Conservation (phyloP, 1,140 invertebrate species). For the Hetaerina americana region DNA sequence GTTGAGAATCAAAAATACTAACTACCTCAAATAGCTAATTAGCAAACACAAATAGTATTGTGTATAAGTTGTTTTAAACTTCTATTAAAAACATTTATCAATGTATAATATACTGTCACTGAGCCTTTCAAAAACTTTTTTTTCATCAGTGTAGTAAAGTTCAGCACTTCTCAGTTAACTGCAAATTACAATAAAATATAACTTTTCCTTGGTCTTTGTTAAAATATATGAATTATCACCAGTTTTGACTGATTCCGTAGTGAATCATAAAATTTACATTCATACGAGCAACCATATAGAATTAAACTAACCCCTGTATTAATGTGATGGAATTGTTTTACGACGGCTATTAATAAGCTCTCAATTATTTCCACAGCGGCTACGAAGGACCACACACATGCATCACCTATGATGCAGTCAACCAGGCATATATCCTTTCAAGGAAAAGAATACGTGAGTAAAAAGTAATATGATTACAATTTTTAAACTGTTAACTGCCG, state of each 20-base stretch:
- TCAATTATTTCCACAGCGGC: constrained; percentile 40
- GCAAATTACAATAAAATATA: neutral
- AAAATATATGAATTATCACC: neutral
- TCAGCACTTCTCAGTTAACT: too few species aligned
- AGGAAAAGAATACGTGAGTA: constrained; percentile 70
- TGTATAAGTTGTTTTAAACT: too few species aligned
- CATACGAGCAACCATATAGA: neutral
- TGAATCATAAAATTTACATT: neutral
- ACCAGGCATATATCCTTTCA: constrained; percentile 75
- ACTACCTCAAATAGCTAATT: too few species aligned
- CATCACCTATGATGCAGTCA: constrained; percentile 83
- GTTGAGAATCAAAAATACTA: too few species aligned
- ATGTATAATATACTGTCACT: too few species aligned
- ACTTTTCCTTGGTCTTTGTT: neutral
- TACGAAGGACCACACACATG: constrained; percentile 61
- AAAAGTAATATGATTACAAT: too few species aligned
- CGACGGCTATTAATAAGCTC: constrained; percentile 12
- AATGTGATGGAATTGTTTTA: neutral
- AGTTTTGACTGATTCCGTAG: too few species aligned
- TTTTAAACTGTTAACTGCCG: too few species aligned
- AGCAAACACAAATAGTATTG: too few species aligned
- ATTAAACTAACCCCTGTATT: neutral
- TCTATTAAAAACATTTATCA: too few species aligned
- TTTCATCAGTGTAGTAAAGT: too few species aligned
- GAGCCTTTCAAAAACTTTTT: too few species aligned